Percentiles rank a stretch among this genome's conserved stretches.
These are phyloP conservation scores for Muschampia plurimacula DNA, from an alignment of 2,888 invertebrate genomes.

Conservation along the genomic window DNA sequence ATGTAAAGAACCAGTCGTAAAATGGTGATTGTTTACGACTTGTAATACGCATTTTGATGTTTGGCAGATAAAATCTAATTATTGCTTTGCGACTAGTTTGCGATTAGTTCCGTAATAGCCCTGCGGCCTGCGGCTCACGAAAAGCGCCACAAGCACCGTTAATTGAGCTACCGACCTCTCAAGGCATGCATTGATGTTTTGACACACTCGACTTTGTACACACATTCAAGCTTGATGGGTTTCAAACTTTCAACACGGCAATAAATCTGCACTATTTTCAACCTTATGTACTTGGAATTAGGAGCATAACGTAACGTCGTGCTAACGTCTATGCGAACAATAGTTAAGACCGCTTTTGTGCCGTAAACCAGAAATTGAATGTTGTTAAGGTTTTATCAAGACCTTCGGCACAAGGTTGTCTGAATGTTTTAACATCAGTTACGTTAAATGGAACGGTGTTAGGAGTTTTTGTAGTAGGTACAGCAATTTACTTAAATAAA, in stretches of 20 bases:
- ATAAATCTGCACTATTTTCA: background rate
- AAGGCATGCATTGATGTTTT: background rate
- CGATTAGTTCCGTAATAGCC: too few species aligned
- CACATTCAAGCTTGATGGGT: background rate
- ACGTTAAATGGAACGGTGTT: background rate
- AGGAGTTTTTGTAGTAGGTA: too few species aligned
- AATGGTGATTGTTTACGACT: too few species aligned
- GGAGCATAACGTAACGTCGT: background rate
- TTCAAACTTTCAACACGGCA: background rate
- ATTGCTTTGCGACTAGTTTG: too few species aligned
- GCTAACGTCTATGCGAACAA: constrained; percentile 5
- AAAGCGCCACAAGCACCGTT: background rate
- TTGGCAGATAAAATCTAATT: too few species aligned
- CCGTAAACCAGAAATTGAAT: constrained; percentile 14
- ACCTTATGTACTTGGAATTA: background rate
- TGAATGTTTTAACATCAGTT: background rate
- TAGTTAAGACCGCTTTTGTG: constrained; percentile 24
- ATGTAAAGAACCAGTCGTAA: too few species aligned
- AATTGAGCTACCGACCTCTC: background rate
- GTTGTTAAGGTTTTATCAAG: constrained; percentile 21
- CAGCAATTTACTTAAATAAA: background rate
- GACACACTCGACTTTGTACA: background rate
- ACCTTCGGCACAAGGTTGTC: constrained; percentile 13
- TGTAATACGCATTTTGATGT: too few species aligned
- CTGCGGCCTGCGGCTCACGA: background rate